These are phyloP conservation scores for Melanotaenia boesemani DNA, from an alignment of 2,797 vertebrate genomes.

Conservation along the genomic window DNA sequence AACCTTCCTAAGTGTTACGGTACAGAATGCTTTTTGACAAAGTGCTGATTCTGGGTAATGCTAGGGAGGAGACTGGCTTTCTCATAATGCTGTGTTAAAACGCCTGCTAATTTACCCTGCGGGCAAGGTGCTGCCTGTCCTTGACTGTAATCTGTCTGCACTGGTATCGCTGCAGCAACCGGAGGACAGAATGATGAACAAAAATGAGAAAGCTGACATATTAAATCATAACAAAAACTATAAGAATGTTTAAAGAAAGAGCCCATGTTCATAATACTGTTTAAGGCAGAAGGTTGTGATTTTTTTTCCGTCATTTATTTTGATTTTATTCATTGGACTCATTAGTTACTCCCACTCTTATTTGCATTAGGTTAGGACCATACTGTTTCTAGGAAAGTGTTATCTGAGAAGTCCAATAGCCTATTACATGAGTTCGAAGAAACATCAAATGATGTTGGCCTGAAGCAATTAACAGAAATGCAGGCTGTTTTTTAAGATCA, in stretches of 20 bases:
- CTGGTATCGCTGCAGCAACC: neutral
- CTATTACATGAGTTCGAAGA: neutral
- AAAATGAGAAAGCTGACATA: neutral
- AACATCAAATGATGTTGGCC: neutral
- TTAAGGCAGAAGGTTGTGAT: neutral
- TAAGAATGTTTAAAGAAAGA: neutral
- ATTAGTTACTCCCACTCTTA: neutral
- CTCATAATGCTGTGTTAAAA: neutral
- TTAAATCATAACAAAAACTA: neutral
- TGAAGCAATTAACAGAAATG: neutral
- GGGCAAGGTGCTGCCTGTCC: neutral
- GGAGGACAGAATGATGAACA: neutral
- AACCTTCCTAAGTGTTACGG: neutral
- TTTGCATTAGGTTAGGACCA: neutral
- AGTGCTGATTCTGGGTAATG: conserved; percentile 23
- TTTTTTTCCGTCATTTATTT: neutral
- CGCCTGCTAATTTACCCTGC: neutral
- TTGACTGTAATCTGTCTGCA: neutral
- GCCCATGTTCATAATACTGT: neutral
- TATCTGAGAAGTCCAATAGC: neutral
- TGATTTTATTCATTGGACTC: neutral
- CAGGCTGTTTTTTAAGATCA: neutral
- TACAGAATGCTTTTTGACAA: conserved; percentile 8
- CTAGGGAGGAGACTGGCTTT: neutral
- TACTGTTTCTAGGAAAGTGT: too few species aligned